Conservation (phyloP, 2,888 invertebrate species). For the Mimachlamys varia region DNA sequence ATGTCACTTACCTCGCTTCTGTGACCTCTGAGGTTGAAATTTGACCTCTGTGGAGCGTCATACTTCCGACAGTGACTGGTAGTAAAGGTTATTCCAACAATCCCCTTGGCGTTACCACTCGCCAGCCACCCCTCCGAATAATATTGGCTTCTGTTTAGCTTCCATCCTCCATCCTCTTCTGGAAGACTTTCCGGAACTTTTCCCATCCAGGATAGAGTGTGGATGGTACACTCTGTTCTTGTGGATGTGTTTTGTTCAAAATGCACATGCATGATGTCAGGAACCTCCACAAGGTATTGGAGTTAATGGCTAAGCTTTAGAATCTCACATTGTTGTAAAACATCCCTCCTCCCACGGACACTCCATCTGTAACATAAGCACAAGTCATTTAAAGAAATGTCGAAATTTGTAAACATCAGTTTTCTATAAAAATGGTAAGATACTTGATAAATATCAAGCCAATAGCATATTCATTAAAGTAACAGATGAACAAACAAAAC, state of each 20-base stretch:
- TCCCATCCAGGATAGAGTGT: conserved; percentile 99
- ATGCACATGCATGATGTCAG: conserved; percentile 93
- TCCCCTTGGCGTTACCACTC: conserved; percentile 94
- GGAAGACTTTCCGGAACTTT: conserved; percentile 97
- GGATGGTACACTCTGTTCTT: conserved; percentile 96
- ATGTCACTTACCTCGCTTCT: conserved; percentile 90
- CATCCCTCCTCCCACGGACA: neutral
- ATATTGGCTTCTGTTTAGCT: conserved; percentile 95
- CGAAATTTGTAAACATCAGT: neutral
- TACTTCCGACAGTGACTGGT: conserved; percentile 94
- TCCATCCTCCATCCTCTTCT: conserved; percentile 94
- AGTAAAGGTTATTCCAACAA: conserved; percentile 98
- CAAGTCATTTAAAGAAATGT: neutral
- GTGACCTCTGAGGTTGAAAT: conserved; percentile 98
- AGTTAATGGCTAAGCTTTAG: neutral
- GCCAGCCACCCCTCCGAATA: conserved; percentile 99
- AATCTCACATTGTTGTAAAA: neutral
- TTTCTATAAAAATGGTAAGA: too few species aligned
- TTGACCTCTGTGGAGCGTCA: conserved; percentile 91
- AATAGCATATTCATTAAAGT: too few species aligned
- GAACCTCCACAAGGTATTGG: neutral
- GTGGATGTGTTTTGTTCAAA: conserved; percentile 96
- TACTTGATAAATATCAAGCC: too few species aligned
- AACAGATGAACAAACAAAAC: too few species aligned
- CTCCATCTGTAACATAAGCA: neutral